Percentiles rank a stretch among this genome's conserved stretches.
These are phyloP conservation scores for Tenualosa ilisha DNA, from an alignment of 2,797 vertebrate genomes.

Conservation along the genomic window DNA sequence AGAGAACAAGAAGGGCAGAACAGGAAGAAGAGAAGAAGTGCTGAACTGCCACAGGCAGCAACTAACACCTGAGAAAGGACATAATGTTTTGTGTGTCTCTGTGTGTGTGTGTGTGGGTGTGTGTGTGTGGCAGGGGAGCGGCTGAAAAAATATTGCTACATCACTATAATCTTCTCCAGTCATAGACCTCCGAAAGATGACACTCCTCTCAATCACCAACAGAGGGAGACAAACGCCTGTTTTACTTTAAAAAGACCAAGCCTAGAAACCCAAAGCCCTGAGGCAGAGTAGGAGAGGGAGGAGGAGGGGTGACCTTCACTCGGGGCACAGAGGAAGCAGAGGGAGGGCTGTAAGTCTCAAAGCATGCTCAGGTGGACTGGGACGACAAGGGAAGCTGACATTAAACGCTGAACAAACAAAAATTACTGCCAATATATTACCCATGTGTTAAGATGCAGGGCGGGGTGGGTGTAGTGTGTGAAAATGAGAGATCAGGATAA, in stretches of 20 bases:
- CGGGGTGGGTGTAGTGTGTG: not conserved
- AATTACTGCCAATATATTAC: not conserved
- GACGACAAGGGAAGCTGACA: not conserved
- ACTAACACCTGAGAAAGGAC: too few species aligned
- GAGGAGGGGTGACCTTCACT: slow-evolving; percentile 9
- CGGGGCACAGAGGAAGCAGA: not conserved
- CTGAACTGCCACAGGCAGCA: not conserved
- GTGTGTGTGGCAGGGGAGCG: not conserved
- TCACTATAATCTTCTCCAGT: not conserved
- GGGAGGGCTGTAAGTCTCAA: not conserved
- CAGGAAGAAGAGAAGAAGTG: not conserved
- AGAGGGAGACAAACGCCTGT: not conserved
- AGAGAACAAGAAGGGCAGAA: not conserved
- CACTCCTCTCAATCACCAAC: not conserved
- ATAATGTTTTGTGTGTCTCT: too few species aligned
- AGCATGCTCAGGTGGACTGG: not conserved
- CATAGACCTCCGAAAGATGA: not conserved
- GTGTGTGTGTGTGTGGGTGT: not conserved
- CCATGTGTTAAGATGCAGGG: not conserved
- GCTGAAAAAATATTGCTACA: not conserved
- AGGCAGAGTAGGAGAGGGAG: not conserved
- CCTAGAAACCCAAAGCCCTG: not conserved
- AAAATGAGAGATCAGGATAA: not conserved
- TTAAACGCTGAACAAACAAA: not conserved
- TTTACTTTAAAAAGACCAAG: not conserved